These are phyloP conservation scores for Odontocolon sp. DNA, from an alignment of 2,888 invertebrate species.

Conservation along the genomic window DNA sequence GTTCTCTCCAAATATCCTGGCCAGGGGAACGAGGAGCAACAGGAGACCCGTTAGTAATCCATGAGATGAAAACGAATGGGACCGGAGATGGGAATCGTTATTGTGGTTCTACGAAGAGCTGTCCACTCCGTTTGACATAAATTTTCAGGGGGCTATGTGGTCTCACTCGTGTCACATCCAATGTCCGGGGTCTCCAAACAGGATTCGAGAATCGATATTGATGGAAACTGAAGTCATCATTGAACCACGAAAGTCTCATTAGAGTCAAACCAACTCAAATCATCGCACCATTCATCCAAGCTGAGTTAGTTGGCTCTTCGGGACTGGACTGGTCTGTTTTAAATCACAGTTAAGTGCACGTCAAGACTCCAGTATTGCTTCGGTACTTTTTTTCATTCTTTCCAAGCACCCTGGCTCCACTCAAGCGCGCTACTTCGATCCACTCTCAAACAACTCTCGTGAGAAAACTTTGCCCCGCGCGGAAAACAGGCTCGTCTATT, in stretches of 20 bases:
- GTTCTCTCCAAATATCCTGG: background rate
- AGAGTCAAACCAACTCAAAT: too few relatives aligned
- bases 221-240: background rate
- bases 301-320: background rate
- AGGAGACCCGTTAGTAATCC: slow-evolving; percentile 46
- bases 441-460: slow-evolving; percentile 24
- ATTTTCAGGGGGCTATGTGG: slow-evolving; percentile 17
- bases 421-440: background rate
- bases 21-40: slow-evolving; percentile 21
- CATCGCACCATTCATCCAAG: background rate
- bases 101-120: slow-evolving; percentile 2
- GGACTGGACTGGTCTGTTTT: slow-evolving; percentile 21
- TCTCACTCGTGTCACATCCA: too few relatives aligned
- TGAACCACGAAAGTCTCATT: background rate
- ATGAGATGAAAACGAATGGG: slow-evolving; percentile 45
- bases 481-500: slow-evolving; percentile 32
- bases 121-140: slow-evolving; percentile 25
- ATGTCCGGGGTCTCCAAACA: background rate
- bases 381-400: background rate
- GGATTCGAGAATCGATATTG: slow-evolving; percentile 3
- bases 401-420: background rate
- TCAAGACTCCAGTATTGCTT: slow-evolving; percentile 6
- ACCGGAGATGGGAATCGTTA: slow-evolving; percentile 39
- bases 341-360: slow-evolving; percentile 43
- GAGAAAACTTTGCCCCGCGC: slow-evolving; percentile 44